Evolutionary conservation across 1,140 invertebrate species (phyloP).

Genomic region (Copidosoma floridanum): DNA sequence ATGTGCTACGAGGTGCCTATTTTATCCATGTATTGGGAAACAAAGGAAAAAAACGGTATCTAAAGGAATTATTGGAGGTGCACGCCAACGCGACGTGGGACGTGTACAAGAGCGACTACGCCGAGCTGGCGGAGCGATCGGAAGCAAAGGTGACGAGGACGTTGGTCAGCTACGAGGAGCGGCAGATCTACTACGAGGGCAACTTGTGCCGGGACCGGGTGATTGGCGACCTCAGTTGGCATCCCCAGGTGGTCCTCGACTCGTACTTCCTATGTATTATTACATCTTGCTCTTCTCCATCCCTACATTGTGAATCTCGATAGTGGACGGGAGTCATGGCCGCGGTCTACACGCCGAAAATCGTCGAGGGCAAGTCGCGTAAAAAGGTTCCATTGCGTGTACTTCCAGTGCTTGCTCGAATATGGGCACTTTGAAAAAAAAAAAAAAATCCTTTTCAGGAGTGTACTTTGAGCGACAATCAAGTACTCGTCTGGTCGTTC

Average conservation of each 20-base stretch:
- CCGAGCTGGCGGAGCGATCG: constrained; percentile 60
- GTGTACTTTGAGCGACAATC: no score
- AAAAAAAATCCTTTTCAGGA: no score
- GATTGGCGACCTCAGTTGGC: constrained; percentile 67
- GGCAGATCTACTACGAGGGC: constrained; percentile 52
- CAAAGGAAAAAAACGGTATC: neutral
- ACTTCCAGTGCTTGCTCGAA: no score
- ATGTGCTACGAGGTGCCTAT: no score
- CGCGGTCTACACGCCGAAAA: constrained; percentile 61
- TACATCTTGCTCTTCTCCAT: no score
- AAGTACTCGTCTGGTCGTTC: constrained; percentile 73
- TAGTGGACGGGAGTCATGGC: constrained; percentile 66
- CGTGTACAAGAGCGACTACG: constrained; percentile 66
- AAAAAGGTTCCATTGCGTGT: no score
- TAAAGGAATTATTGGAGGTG: constrained; percentile 16
- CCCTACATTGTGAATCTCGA: no score
- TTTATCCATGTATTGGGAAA: neutral
- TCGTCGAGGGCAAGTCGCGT: constrained; percentile 40
- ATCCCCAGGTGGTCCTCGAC: no score
- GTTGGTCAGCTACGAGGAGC: constrained; percentile 17
- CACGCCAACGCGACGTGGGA: constrained; percentile 62
- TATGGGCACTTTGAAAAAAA: no score
- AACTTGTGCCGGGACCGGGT: constrained; percentile 61
- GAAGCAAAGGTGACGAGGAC: constrained; percentile 45
- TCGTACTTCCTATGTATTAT: no score